Percentiles rank a stretch among this genome's conserved stretches.
phyloP scores from a whole-genome alignment of 2,888 invertebrate genomes.

The Dione vanillae region DNA sequence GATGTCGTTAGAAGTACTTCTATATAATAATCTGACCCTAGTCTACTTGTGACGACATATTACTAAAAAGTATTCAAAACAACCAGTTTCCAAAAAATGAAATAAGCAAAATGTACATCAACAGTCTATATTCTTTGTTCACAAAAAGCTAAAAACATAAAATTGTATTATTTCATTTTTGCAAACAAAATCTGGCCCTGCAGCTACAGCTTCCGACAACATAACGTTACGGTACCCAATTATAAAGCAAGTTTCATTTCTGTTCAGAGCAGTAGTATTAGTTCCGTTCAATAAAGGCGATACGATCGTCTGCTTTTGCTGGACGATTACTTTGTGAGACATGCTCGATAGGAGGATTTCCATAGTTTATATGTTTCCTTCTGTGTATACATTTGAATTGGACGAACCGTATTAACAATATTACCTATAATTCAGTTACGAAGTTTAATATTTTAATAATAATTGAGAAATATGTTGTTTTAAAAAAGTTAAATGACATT shows the following conservation, averaged over 20 bases:
- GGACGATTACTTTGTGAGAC: slow-evolving; percentile 22
- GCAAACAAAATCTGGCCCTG: too few species aligned
- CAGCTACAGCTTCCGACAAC: background rate
- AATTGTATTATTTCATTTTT: too few species aligned
- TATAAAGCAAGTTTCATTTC: slow-evolving; percentile 7
- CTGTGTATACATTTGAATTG: slow-evolving; percentile 39
- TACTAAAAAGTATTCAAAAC: too few species aligned
- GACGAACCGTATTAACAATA: slow-evolving; percentile 17
- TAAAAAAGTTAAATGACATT: too few species aligned
- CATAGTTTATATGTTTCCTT: slow-evolving; percentile 41
- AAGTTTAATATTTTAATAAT: background rate
- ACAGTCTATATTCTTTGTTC: too few species aligned
- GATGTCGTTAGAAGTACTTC: too few species aligned
- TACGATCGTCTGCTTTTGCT: slow-evolving; percentile 31
- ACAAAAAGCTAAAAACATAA: too few species aligned
- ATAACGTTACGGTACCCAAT: background rate
- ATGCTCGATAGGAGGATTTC: slow-evolving; percentile 37
- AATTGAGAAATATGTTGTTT: too few species aligned
- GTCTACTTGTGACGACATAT: too few species aligned
- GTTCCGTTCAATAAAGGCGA: slow-evolving; percentile 20
- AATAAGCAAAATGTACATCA: background rate
- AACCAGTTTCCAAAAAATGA: too few species aligned
- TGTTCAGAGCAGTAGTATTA: slow-evolving; percentile 23
- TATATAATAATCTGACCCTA: too few species aligned
- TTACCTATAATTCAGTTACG: background rate